A percentile compares a stretch with the other conserved stretches of the same genome.
These are phyloP conservation scores for Epirrhoe alternata DNA, from an alignment of 2,888 invertebrate genomes.

Conservation along the genomic window DNA sequence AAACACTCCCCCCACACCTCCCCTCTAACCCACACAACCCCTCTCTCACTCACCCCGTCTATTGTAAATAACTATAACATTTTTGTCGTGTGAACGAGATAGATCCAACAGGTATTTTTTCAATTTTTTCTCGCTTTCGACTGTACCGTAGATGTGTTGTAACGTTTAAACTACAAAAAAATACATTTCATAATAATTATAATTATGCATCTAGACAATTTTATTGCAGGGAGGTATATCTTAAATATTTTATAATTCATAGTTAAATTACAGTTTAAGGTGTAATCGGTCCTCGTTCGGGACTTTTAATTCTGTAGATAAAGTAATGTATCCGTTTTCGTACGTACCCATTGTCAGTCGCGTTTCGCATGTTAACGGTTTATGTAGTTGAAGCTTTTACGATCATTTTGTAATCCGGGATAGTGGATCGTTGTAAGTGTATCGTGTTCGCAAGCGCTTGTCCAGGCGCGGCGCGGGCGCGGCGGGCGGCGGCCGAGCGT, in stretches of 20 bases:
- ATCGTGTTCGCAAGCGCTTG: constrained; percentile 57
- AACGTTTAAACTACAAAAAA: constrained; percentile 80
- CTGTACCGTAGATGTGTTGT: constrained; percentile 85
- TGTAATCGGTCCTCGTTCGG: constrained; percentile 73
- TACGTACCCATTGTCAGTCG: constrained; percentile 53
- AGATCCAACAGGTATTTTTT: constrained; percentile 85
- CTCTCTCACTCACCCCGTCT: constrained; percentile 64
- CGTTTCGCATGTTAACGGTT: constrained; percentile 60
- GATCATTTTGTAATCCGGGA: constrained; percentile 49
- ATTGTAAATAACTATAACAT: constrained; percentile 83
- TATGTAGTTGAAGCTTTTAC: constrained; percentile 64
- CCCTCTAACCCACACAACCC: constrained; percentile 45
- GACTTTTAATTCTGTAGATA: constrained; percentile 67
- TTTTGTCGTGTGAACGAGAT: constrained; percentile 85
- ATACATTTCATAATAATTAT: constrained; percentile 81
- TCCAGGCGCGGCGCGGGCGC: constrained; percentile 45
- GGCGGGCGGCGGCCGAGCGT: not conserved
- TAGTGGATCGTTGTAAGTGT: constrained; percentile 50
- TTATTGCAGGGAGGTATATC: constrained; percentile 82
- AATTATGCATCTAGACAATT: constrained; percentile 80
- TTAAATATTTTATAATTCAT: constrained; percentile 82
- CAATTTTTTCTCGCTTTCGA: constrained; percentile 84
- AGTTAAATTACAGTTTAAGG: constrained; percentile 80
- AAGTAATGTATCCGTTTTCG: constrained; percentile 59
- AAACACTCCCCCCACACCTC: constrained; percentile 53